phyloP scores from a whole-genome alignment of 2,113 vertebrate genomes.

The Ophiodon elongatus region DNA sequence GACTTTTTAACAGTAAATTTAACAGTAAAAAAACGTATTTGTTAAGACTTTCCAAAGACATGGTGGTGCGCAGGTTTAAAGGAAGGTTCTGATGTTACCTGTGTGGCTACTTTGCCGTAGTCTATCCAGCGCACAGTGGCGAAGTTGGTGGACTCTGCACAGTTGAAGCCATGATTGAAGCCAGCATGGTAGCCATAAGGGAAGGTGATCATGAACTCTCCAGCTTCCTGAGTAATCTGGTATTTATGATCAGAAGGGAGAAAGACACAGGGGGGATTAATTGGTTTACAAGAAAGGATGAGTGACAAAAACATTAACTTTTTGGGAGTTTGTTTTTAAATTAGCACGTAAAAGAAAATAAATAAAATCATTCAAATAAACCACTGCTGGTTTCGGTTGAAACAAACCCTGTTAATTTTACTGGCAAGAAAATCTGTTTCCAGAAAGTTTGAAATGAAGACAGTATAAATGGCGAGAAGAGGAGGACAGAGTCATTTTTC shows the following conservation, averaged over 20 bases:
- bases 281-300: background rate
- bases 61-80: background rate
- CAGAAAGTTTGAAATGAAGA: slow-evolving; percentile 34
- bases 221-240: slow-evolving; percentile 96
- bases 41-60: background rate
- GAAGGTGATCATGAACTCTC: slow-evolving; percentile 98
- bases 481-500: background rate
- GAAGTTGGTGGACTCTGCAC: slow-evolving; percentile 98
- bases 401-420: slow-evolving; percentile 9
- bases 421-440: slow-evolving; percentile 27
- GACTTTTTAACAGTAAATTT: background rate
- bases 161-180: slow-evolving; percentile 99
- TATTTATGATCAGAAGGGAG: slow-evolving; percentile 20
- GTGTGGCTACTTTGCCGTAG: slow-evolving; percentile 94
- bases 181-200: slow-evolving; percentile 98
- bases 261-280: background rate
- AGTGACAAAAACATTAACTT: background rate
- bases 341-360: background rate
- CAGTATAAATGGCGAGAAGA: background rate
- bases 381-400: slow-evolving; percentile 8
- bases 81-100: slow-evolving; percentile 72
- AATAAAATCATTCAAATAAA: background rate
- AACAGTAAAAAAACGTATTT: background rate
- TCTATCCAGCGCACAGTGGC: slow-evolving; percentile 97
- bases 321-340: background rate